These are phyloP conservation scores for Ciconia nigra DNA, from an alignment of 2,797 vertebrate species.

Conservation along the genomic window DNA sequence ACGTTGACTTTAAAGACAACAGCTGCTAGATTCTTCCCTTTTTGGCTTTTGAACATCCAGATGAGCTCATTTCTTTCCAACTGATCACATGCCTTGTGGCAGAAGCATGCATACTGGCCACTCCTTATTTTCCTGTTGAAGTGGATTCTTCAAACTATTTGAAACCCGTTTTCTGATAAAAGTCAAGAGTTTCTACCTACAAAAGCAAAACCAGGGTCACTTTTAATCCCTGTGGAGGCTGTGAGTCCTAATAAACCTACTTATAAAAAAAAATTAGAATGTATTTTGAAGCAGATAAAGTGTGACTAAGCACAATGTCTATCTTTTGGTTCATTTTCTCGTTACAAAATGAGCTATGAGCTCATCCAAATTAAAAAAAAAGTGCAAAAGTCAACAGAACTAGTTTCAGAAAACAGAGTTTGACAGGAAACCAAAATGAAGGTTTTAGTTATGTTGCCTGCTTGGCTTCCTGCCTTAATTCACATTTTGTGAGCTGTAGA, in stretches of 20 bases:
- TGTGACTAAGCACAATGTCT: neutral
- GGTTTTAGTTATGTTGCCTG: neutral
- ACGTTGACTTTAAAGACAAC: conserved; percentile 13
- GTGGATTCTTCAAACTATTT: neutral
- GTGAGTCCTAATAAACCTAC: neutral
- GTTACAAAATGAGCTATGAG: neutral
- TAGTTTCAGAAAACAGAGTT: conserved; percentile 1
- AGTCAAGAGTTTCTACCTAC: neutral
- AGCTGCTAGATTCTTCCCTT: conserved; percentile 49
- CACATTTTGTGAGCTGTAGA: neutral
- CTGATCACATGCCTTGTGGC: conserved; percentile 10
- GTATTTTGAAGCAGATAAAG: neutral
- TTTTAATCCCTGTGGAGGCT: neutral
- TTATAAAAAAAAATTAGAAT: neutral
- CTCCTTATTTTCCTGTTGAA: conserved; percentile 19
- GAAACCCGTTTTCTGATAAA: neutral
- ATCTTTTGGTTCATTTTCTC: neutral
- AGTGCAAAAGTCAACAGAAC: conserved; percentile 13
- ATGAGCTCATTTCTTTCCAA: neutral
- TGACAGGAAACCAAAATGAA: conserved; percentile 38
- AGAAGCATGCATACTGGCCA: neutral
- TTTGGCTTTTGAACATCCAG: neutral
- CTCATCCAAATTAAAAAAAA: neutral
- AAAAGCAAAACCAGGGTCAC: neutral
- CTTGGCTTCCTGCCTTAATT: conserved; percentile 15